Percentiles rank a stretch among this genome's conserved stretches.
phyloP scores from a whole-genome alignment of 2,888 invertebrate genomes.

The Aporophyla nigra region DNA sequence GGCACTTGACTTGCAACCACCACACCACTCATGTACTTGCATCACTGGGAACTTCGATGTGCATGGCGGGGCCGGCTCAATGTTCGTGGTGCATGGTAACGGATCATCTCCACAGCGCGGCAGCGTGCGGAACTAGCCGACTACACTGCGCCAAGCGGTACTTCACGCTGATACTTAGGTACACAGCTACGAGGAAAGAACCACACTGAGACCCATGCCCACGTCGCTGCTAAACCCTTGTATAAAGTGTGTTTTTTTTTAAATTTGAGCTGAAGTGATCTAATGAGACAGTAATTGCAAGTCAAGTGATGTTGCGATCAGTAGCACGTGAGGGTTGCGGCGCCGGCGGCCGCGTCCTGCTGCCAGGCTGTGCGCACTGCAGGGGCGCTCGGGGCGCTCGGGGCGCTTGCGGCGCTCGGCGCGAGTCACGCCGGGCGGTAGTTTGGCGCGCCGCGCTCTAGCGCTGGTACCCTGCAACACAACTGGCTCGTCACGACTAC shows the following conservation, averaged over 20 bases:
- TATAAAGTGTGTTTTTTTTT: not conserved
- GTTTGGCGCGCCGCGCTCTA: conserved; percentile 78
- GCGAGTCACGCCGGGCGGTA: conserved; percentile 74
- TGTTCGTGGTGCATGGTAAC: conserved; percentile 29
- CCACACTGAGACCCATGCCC: not conserved
- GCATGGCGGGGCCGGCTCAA: not conserved
- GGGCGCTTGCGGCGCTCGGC: not conserved
- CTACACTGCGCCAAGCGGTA: not conserved
- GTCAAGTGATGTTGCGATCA: conserved; percentile 18
- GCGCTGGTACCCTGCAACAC: conserved; percentile 84
- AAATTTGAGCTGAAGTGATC: not conserved
- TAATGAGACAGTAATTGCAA: conserved; percentile 22
- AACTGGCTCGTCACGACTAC: conserved; percentile 23
- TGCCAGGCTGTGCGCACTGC: not conserved
- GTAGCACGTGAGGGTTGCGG: conserved; percentile 1
- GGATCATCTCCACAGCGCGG: conserved; percentile 8
- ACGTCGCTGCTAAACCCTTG: not conserved
- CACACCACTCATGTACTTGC: not conserved
- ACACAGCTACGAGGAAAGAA: not conserved
- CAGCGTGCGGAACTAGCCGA: not conserved
- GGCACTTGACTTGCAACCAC: conserved; percentile 33
- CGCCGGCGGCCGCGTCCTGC: not conserved
- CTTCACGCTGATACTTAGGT: not conserved
- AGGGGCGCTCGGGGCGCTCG: not conserved
- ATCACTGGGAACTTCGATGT: not conserved